Conservation (phyloP, 2,797 vertebrate species). For the Acestrorhynchus altus region DNA sequence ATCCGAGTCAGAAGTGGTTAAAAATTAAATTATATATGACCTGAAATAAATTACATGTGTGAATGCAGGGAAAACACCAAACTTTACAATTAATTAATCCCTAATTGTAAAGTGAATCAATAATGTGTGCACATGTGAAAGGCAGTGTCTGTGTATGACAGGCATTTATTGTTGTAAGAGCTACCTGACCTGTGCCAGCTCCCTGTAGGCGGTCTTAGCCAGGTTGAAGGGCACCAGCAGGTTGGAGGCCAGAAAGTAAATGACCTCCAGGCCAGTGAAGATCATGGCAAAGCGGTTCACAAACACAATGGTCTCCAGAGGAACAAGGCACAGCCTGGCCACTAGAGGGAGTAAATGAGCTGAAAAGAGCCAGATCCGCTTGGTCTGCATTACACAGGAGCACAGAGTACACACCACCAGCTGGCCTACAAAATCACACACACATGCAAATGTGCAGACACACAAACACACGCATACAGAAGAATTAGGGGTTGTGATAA, state of each 20-base stretch:
- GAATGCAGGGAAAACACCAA: background rate
- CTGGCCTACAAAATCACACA: constrained; percentile 69
- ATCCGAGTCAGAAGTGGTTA: too few species aligned
- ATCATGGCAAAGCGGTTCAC: constrained; percentile 99
- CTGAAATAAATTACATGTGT: background rate
- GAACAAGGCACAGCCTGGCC: constrained; percentile 94
- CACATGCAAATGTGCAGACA: background rate
- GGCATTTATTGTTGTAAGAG: background rate
- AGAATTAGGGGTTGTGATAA: background rate
- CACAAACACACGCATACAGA: background rate
- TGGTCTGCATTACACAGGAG: constrained; percentile 98
- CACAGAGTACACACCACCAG: constrained; percentile 98
- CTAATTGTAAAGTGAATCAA: background rate
- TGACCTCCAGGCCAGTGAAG: constrained; percentile 96
- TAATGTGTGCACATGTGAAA: background rate
- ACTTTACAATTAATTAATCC: background rate
- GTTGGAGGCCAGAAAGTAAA: constrained; percentile 96
- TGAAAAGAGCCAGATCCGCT: constrained; percentile 98
- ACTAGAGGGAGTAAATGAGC: constrained; percentile 97
- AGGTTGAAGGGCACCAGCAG: constrained; percentile 96
- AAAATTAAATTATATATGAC: background rate
- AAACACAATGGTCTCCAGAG: constrained; percentile 94
- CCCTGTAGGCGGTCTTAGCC: constrained; percentile 95
- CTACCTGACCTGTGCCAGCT: constrained; percentile 89
- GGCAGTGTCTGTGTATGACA: background rate